A percentile compares a stretch with the other conserved stretches of the same genome.
These are phyloP conservation scores for Drosophila mulleri DNA, from an alignment of 2,888 invertebrate species.

Conservation along the genomic window DNA sequence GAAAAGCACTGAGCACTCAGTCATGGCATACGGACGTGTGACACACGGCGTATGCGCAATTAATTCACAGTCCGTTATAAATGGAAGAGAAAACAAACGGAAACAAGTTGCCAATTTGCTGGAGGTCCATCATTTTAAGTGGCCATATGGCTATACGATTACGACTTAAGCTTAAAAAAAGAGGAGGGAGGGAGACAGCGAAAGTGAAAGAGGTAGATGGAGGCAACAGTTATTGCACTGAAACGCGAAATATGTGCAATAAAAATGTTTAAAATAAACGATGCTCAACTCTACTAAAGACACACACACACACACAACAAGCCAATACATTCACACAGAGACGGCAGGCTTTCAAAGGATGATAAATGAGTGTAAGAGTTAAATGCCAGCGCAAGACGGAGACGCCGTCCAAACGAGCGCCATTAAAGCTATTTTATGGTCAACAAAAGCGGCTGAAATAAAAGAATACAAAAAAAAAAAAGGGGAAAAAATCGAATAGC, in stretches of 20 bases:
- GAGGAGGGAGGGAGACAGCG: not conserved
- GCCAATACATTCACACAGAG: constrained; percentile 17
- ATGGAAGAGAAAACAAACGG: constrained; percentile 39
- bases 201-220: not conserved
- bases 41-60: constrained; percentile 67
- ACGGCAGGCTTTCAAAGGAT: constrained; percentile 66
- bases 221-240: constrained; percentile 57
- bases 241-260: constrained; percentile 70
- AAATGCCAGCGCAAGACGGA: constrained; percentile 58
- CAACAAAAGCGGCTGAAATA: constrained; percentile 55
- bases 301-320: constrained; percentile 18
- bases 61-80: constrained; percentile 59
- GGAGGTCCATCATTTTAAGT: constrained; percentile 60
- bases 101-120: constrained; percentile 30
- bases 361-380: constrained; percentile 77
- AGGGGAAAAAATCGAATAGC: not conserved
- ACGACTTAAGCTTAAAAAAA: constrained; percentile 47
- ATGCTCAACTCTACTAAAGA: constrained; percentile 51
- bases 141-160: constrained; percentile 66
- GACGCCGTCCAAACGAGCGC: constrained; percentile 61
- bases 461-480: constrained; percentile 8
- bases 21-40: constrained; percentile 30
- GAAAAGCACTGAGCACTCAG: constrained; percentile 2
- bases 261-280: constrained; percentile 72
- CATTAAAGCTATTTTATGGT: constrained; percentile 76